These are phyloP conservation scores for Phocoena phocoena DNA, from an alignment of 2,113 vertebrate species.

Conservation along the genomic window DNA sequence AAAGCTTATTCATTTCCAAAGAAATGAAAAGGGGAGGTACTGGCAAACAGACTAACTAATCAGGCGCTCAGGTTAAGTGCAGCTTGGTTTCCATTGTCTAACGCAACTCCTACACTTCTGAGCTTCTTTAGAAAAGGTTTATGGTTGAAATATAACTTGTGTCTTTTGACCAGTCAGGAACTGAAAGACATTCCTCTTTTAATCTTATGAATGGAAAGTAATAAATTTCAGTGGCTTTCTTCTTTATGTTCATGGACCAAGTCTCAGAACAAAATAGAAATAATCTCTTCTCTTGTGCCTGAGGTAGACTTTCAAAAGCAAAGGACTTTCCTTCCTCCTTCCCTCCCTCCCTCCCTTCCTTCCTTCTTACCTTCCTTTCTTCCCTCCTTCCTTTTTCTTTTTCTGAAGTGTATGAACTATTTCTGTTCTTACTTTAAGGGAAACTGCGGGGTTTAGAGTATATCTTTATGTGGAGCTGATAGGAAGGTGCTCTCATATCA, in stretches of 20 bases:
- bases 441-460: not conserved
- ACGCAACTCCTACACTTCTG: not conserved
- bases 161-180: not conserved
- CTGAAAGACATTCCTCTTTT: not conserved
- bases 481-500: not conserved
- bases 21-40: not conserved
- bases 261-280: not conserved
- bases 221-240: not conserved
- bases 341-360: not conserved
- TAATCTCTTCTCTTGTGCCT: not conserved
- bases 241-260: not conserved
- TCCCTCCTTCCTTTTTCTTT: not conserved
- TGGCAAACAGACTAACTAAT: conserved; percentile 60
- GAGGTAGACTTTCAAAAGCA: not conserved
- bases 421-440: not conserved
- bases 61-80: not conserved
- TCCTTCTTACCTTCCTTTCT: rapidly evolving
- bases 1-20: conserved; percentile 38
- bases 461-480: not conserved
- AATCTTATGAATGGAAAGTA: not conserved
- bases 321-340: not conserved
- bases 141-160: not conserved
- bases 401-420: not conserved
- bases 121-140: not conserved
- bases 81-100: conserved; percentile 39